Conservation (phyloP, 2,888 invertebrate genomes). For the Timandra comae region DNA sequence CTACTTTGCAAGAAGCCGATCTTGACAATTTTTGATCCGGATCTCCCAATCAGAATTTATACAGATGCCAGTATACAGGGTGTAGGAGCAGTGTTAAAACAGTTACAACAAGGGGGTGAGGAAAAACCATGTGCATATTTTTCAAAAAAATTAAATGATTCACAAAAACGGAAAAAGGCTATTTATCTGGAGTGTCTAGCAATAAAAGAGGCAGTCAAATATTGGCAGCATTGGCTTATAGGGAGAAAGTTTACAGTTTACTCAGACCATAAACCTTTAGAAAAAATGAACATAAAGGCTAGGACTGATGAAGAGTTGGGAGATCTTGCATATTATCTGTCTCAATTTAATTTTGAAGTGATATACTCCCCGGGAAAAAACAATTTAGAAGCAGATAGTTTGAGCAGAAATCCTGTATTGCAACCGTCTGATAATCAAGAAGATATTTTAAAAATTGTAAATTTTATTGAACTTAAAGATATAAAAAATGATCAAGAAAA, state of each 20-base stretch:
- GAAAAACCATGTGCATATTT: too few relatives aligned
- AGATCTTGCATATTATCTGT: conserved; percentile 25
- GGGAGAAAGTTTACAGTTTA: conserved; percentile 19
- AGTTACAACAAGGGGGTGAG: not conserved
- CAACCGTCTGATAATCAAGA: conserved; percentile 14
- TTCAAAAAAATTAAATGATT: too few relatives aligned
- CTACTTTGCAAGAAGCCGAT: conserved; percentile 16
- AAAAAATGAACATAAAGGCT: not conserved
- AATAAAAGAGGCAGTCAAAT: conserved; percentile 21
- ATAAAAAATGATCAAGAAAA: too few relatives aligned
- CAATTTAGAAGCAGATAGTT: conserved; percentile 6
- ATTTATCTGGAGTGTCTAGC: conserved; percentile 21
- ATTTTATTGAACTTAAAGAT: conserved; percentile 17
- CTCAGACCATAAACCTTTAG: conserved; percentile 20
- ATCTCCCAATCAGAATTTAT: conserved; percentile 11
- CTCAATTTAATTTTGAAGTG: conserved; percentile 26
- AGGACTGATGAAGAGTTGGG: conserved; percentile 27
- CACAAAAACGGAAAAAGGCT: conserved; percentile 2
- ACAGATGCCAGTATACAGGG: conserved; percentile 11
- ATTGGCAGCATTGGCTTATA: conserved; percentile 21
- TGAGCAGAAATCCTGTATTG: too few relatives aligned
- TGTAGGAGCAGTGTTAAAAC: conserved; percentile 9
- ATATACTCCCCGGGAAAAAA: conserved; percentile 17
- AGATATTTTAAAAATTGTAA: conserved; percentile 20
- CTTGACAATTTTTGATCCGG: conserved; percentile 8